phyloP scores from a whole-genome alignment of 2,113 vertebrate species.

The Corythaixoides concolor region DNA sequence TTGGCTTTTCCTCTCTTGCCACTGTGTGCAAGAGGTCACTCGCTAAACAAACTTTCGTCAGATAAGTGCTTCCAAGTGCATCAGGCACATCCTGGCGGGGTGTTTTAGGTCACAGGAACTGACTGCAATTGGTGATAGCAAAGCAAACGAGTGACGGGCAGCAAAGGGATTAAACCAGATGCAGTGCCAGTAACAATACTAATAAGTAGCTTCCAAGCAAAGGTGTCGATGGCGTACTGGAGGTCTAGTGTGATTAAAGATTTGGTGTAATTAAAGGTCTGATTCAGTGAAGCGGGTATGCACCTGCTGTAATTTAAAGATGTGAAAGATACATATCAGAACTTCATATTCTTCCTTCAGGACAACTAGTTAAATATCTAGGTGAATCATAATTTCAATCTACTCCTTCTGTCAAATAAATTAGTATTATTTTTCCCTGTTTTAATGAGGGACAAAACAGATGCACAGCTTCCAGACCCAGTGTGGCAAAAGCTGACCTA shows the following conservation, averaged over 20 bases:
- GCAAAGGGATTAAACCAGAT: neutral
- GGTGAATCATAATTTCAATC: neutral
- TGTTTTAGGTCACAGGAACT: neutral
- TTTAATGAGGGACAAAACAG: neutral
- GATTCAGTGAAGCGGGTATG: neutral
- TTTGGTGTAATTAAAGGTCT: neutral
- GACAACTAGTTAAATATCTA: neutral
- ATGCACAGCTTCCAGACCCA: neutral
- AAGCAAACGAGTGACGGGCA: neutral
- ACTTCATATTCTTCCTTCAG: neutral
- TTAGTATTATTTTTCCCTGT: neutral
- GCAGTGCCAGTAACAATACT: neutral
- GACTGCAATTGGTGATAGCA: neutral
- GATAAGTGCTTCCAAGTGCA: neutral
- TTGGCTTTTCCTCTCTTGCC: neutral
- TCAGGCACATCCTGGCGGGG: neutral
- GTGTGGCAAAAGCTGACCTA: neutral
- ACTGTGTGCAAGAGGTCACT: neutral
- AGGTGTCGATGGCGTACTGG: neutral
- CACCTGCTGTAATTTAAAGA: neutral
- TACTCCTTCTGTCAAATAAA: neutral
- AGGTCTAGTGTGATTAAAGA: neutral
- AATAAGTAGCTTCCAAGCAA: neutral
- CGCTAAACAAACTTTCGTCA: neutral
- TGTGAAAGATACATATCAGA: neutral